phyloP scores from a whole-genome alignment of 2,888 invertebrate genomes.

The Xanthorhoe designata region DNA sequence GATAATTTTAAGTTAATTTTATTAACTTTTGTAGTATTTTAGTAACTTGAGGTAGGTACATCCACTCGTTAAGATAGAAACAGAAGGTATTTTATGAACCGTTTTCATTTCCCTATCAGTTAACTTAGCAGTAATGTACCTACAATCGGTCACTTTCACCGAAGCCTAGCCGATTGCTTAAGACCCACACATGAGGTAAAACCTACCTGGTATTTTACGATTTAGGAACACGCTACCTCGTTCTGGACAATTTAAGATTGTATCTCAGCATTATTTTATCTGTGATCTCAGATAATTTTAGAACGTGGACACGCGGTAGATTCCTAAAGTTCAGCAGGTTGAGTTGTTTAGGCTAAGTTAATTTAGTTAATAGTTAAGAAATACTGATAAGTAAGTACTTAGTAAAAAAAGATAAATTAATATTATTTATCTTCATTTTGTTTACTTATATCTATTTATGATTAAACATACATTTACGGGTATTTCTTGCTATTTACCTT shows the following conservation, averaged over 20 bases:
- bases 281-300: constrained; percentile 8
- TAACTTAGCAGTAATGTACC: constrained; percentile 16
- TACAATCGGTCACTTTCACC: constrained; percentile 47
- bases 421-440: too few species aligned
- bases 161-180: constrained; percentile 45
- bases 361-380: too few species aligned
- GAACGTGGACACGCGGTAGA: not conserved
- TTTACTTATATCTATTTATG: too few species aligned
- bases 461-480: too few species aligned
- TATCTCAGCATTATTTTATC: too few species aligned
- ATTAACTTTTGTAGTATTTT: not conserved
- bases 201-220: constrained; percentile 44
- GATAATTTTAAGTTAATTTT: not conserved
- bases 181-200: constrained; percentile 38
- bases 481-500: too few species aligned
- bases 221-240: constrained; percentile 40
- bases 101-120: constrained; percentile 6
- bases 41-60: not conserved
- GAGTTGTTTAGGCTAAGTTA: not conserved
- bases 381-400: too few species aligned
- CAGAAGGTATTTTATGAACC: not conserved
- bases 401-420: too few species aligned
- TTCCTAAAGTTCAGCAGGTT: not conserved
- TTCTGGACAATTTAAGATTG: constrained; percentile 22
- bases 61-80: not conserved